phyloP scores from a whole-genome alignment of 2,888 invertebrate species.

The Meta bourneti region DNA sequence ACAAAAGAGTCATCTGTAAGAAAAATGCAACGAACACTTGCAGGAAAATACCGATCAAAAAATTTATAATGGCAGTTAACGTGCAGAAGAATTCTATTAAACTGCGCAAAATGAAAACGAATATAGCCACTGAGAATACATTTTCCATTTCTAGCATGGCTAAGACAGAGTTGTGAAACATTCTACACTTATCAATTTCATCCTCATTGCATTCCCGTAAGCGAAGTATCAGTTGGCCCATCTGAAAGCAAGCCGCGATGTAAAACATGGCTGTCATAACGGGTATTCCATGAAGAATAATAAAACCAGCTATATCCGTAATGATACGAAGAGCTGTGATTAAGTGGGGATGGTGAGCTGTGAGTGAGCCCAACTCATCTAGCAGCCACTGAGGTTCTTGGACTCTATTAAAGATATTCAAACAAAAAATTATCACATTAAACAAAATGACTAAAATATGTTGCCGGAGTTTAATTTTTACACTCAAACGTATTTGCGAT shows the following conservation, averaged over 20 bases:
- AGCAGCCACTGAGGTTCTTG: neutral
- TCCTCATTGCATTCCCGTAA: neutral
- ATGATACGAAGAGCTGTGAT: neutral
- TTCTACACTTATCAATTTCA: neutral
- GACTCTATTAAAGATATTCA: neutral
- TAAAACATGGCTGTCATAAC: neutral
- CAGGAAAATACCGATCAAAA: neutral
- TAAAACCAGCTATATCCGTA: neutral
- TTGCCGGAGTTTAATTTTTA: neutral
- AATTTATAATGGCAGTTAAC: slow-evolving; percentile 11
- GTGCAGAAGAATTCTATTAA: slow-evolving; percentile 26
- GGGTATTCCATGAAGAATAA: slow-evolving; percentile 12
- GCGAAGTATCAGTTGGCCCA: neutral
- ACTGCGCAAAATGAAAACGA: slow-evolving; percentile 12
- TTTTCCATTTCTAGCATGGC: neutral
- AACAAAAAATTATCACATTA: neutral
- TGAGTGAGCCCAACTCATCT: neutral
- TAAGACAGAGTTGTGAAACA: neutral
- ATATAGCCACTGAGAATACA: neutral
- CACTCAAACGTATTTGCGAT: neutral
- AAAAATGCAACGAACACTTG: slow-evolving; percentile 1
- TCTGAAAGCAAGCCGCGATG: neutral
- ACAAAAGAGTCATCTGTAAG: neutral
- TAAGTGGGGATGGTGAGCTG: neutral
- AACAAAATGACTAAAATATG: neutral